These are phyloP conservation scores for Amphipyra berbera DNA, from an alignment of 2,888 invertebrate species.

Conservation along the genomic window DNA sequence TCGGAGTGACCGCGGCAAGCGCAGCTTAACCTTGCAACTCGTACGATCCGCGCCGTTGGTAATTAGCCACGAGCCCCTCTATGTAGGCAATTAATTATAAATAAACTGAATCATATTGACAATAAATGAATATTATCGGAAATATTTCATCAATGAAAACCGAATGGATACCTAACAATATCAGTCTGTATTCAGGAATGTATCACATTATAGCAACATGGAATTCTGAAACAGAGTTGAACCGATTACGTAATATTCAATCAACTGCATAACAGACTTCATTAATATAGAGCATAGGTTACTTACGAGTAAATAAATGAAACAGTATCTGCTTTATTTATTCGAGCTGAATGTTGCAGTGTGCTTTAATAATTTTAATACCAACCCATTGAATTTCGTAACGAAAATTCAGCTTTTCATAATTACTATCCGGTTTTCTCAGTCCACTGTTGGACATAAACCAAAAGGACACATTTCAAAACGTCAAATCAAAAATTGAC, in stretches of 20 bases:
- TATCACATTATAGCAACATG: background rate
- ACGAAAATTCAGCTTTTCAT: no score
- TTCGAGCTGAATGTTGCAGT: background rate
- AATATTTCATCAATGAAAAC: constrained; percentile 27
- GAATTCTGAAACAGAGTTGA: background rate
- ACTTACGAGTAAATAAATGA: constrained; percentile 8
- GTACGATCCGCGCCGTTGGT: no score
- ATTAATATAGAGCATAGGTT: constrained; percentile 14
- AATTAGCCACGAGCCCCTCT: no score
- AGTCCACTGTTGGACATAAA: no score
- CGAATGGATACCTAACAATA: constrained; percentile 8
- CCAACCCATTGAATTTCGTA: no score
- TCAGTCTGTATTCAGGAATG: background rate
- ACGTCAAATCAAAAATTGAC: no score
- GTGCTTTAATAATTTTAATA: background rate
- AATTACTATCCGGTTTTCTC: no score
- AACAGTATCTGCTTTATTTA: background rate
- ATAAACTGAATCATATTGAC: no score
- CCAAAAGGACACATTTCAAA: no score
- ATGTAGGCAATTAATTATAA: no score
- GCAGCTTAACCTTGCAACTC: no score
- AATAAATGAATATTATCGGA: constrained; percentile 14
- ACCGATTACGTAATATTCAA: constrained; percentile 31
- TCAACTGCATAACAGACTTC: constrained; percentile 23
- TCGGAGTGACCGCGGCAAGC: no score